Evolutionary conservation across 2,797 vertebrate genomes (phyloP).

Genomic region (Picus viridis): DNA sequence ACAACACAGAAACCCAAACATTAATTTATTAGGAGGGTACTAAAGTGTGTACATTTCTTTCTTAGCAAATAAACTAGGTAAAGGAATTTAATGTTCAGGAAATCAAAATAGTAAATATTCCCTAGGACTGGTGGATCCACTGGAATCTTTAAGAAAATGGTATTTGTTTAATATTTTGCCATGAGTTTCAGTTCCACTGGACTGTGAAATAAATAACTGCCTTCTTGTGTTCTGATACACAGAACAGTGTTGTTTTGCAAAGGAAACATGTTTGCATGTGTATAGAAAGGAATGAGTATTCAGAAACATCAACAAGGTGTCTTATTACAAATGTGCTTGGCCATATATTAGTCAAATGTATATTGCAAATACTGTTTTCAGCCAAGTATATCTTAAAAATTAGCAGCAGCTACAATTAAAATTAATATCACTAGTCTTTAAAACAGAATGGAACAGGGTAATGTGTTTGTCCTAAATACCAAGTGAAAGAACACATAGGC

Average conservation of each 20-base stretch:
- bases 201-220: not conserved
- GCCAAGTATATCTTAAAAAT: not conserved
- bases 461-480: not conserved
- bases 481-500: not conserved
- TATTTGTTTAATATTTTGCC: not conserved
- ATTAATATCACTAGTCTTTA: not conserved
- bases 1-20: not conserved
- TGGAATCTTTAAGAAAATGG: not conserved
- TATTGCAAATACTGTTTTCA: constrained; percentile 10
- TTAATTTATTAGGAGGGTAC: not conserved
- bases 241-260: not conserved
- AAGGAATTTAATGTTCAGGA: not conserved
- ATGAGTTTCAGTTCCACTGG: not conserved
- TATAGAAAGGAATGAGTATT: not conserved
- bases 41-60: not conserved
- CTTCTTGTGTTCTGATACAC: not conserved
- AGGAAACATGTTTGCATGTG: not conserved
- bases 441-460: not conserved
- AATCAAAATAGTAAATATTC: not conserved
- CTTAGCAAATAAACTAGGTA: not conserved
- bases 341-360: not conserved
- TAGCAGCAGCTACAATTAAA: not conserved
- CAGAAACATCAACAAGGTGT: constrained; percentile 34
- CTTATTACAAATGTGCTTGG: constrained; percentile 24
- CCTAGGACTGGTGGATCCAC: not conserved